These are phyloP conservation scores for Lophotriccus pileatus DNA, from an alignment of 2,797 vertebrate genomes.

Conservation along the genomic window DNA sequence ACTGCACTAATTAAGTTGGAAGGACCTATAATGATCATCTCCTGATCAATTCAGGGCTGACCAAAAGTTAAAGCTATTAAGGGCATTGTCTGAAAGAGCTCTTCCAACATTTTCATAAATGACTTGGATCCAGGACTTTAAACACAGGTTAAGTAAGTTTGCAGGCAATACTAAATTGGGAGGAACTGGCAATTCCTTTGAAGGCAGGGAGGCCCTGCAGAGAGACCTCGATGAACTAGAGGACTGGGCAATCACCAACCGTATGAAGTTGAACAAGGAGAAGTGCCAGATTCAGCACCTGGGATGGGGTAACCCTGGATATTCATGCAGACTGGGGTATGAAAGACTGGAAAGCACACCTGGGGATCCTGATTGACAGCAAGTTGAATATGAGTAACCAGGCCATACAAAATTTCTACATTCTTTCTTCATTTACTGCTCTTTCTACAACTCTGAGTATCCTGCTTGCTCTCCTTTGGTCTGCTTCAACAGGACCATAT, in stretches of 20 bases:
- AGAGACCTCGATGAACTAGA: not conserved
- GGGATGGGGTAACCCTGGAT: not conserved
- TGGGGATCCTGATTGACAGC: not conserved
- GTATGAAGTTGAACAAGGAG: not conserved
- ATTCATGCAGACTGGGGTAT: not conserved
- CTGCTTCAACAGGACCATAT: not conserved
- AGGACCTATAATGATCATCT: not conserved
- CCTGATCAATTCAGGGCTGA: not conserved
- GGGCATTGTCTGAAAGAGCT: not conserved
- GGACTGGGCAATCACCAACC: not conserved
- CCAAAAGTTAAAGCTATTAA: not conserved
- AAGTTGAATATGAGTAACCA: not conserved
- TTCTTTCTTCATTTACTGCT: not conserved
- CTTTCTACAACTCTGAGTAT: not conserved
- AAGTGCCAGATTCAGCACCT: not conserved
- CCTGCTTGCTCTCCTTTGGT: not conserved
- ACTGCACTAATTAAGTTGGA: not conserved
- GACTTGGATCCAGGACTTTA: not conserved
- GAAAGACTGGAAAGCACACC: not conserved
- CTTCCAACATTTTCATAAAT: not conserved
- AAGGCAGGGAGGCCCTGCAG: not conserved
- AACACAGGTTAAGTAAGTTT: not conserved
- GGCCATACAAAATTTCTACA: not conserved
- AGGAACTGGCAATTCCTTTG: not conserved
- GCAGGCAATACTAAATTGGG: not conserved